Percentiles rank a stretch among this genome's conserved stretches.
phyloP scores from a whole-genome alignment of 2,888 invertebrate species.

The Anodontia alba region DNA sequence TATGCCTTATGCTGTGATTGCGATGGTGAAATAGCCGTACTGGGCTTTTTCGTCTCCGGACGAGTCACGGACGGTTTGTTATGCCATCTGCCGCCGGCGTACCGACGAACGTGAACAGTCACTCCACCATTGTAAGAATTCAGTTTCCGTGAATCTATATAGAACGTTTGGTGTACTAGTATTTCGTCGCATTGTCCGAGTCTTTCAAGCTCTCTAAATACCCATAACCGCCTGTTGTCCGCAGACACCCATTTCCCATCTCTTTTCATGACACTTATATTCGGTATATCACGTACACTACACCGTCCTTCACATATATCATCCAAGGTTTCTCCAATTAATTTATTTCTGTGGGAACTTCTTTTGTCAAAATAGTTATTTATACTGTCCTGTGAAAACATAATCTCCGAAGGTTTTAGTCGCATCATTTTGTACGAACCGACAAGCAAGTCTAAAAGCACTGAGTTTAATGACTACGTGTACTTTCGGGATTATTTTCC shows the following conservation, averaged over 20 bases:
- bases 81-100: constrained; percentile 36
- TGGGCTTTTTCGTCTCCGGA: too few species aligned
- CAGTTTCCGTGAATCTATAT: constrained; percentile 20
- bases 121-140: constrained; percentile 34
- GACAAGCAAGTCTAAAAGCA: too few species aligned
- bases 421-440: constrained; percentile 7
- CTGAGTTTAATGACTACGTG: too few species aligned
- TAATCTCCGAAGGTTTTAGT: constrained; percentile 29
- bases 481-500: too few species aligned
- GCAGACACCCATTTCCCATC: constrained; percentile 29
- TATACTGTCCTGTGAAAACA: constrained; percentile 31
- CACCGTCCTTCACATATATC: constrained; percentile 41
- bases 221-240: constrained; percentile 44
- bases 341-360: background rate
- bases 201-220: constrained; percentile 33
- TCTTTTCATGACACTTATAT: constrained; percentile 25
- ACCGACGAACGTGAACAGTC: constrained; percentile 27
- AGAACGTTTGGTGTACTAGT: constrained; percentile 3
- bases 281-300: constrained; percentile 21
- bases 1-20: too few species aligned
- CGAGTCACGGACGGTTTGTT: background rate
- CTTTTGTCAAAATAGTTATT: constrained; percentile 10
- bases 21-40: too few species aligned
- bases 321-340: constrained; percentile 41
- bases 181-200: constrained; percentile 29